Percentiles rank a stretch among this genome's conserved stretches.
These are phyloP conservation scores for Zonotrichia leucophrys DNA, from an alignment of 2,113 vertebrate genomes.

Conservation along the genomic window DNA sequence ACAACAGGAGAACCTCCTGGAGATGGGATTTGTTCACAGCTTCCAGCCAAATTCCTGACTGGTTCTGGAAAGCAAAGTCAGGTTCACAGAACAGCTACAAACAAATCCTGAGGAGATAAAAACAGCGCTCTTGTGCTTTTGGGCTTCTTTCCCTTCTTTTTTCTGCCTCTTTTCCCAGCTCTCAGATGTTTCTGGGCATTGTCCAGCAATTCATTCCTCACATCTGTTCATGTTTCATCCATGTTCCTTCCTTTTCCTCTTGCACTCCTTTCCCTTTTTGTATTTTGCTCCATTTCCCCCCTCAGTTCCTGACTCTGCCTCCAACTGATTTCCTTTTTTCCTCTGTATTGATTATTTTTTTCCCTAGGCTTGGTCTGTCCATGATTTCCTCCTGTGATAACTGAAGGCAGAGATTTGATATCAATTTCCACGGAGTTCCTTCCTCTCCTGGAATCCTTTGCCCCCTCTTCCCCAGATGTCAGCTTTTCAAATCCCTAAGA, in stretches of 20 bases:
- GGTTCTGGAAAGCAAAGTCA: neutral
- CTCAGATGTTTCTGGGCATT: slow-evolving; percentile 10
- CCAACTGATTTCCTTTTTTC: neutral
- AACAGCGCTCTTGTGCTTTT: neutral
- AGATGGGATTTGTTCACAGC: neutral
- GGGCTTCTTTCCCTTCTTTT: neutral
- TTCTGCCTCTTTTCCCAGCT: neutral
- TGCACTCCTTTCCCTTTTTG: neutral
- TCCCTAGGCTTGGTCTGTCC: neutral
- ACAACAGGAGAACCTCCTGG: neutral
- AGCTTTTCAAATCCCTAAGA: neutral
- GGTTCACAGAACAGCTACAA: neutral
- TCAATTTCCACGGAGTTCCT: neutral
- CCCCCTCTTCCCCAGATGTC: neutral
- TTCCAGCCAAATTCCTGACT: neutral
- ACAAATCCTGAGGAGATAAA: neutral
- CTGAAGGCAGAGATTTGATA: neutral
- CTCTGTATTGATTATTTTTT: neutral
- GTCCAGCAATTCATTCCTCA: slow-evolving; percentile 17
- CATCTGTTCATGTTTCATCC: slow-evolving; percentile 6
- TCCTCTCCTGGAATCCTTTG: neutral
- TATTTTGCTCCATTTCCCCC: neutral
- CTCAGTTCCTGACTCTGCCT: neutral
- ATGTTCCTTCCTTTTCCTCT: neutral
- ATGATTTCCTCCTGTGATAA: neutral